Evolutionary conservation across 2,113 vertebrate genomes (phyloP), one percentile per base, ranked within the genome.

Genomic region (Crotophaga sulcirostris): DNA sequence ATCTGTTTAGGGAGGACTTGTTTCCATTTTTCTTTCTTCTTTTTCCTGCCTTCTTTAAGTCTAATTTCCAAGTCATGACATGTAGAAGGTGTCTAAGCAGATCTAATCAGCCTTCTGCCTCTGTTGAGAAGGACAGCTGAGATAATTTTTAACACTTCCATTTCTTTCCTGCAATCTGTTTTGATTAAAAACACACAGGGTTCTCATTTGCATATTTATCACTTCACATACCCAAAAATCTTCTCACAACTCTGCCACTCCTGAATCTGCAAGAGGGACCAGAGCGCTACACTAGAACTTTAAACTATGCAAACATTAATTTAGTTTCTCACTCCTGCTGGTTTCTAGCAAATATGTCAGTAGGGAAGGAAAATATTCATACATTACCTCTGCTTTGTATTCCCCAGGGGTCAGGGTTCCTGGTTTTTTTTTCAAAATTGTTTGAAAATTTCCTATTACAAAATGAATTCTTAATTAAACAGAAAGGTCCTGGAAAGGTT

Each of bases 71-170:
- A 94, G 72, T 86, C 76, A 21, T 64, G 72, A 47, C 94, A 70
- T 92, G 83, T 75, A 81, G 31, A 79, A 49, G 7, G 36, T 93
- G 92, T 86, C 90, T 95, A 64, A 89, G 44, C 72, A 89, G 79
- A 87, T 92, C 64, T 83, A 36, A 93, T 82, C 85, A 96, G 88
- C 95, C 90, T 94, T 96, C 90, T 96, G 93, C 76, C 68, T 94
- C 56, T 19, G 69, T 19, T 78, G 47, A 64, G 85, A 59, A 60
- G 90, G 92, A 72, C 92, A 90, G 85, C 88, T 87, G 96, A 96
- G 94, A 63, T 66, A 5, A 18, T 54, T 91, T 91, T 72, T 87
- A 93, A 60, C 93, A 95, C 90, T 64, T 96, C 76, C 31, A 18
- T 52, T 45, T 68, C 86, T 44, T 47, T 55, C 52, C 82, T 59